Evolutionary conservation across 2,888 invertebrate genomes (phyloP), one percentile per base, ranked within the genome.

Genomic region (Phengaris alcon): DNA sequence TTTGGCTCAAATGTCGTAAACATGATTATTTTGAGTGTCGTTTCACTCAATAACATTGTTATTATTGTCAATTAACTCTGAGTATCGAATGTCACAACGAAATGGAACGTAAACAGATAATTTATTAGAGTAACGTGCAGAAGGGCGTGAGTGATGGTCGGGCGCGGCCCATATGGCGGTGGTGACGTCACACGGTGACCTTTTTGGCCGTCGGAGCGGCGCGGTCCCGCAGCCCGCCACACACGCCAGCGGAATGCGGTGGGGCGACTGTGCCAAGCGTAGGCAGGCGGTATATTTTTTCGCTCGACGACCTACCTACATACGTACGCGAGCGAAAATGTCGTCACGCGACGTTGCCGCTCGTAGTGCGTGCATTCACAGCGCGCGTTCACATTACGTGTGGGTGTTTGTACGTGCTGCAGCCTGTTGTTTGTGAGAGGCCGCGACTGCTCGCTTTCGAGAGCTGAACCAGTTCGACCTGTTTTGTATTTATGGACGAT

Each of bases 321-420:
- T 90, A 91, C 92, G 89, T 90, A 90, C 88, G 88, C 90, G 88
- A 91, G 93, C 94, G 91, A 93, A 94, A 93, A 93, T 94, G 94
- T 94, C 94, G 94, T 94, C 94, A 94, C 91, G 91, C 94, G 90
- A 89, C 90, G 94, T 94, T 94, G 94, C 94, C 94, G 90, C 80
- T 75, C 81, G 85, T 88, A 88, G 89, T 90, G 89, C 88, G 87
- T 91, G 90, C 91, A 91, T 88, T 89, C 88, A 89, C 89, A 82
- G 86, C 82, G 85, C 85, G 87, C 88, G 88, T 86, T 88, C 84
- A 85, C 85, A 84, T 87, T 90, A 89, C 90, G 91, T 92, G 91
- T 92, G 90, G 90, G 90, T 87, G 90, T 90, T 83, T 82, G 90
- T 88, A 85, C 85, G 90, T 77, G 73, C 76, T 64, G 75, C 68